Evolutionary conservation across 1,140 invertebrate genomes (phyloP), one percentile per base, ranked within the genome.

Genomic region (Chymomyza costata): DNA sequence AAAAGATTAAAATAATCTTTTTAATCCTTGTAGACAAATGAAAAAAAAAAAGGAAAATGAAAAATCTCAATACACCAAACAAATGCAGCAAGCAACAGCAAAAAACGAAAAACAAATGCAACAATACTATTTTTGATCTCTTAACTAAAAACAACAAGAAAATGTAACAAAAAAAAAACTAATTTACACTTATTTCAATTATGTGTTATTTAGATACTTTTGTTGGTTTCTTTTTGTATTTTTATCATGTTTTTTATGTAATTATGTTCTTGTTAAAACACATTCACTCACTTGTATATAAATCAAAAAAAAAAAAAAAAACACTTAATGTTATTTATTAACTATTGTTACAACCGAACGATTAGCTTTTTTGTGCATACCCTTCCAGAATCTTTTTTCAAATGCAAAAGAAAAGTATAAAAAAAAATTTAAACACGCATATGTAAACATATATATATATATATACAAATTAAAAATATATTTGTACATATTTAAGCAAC

Each of bases 61-160:
- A 17, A 64, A 57, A 64, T 65, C 61, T 64, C 60, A 44, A 64
- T 56, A 65, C 30, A 64, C 52, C 46, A 63, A 64, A 53, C 21
- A 47, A 19, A 15, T 41, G 17, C 14, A 6, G 17, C 2, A 40
- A 61, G 3, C 15, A 14, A 6, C 3, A 40, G 48, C 38, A 50
- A 56, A 38, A 40, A 63, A 39, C 53, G 5, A 3, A 40, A 58
- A 52, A 68, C 44, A 64, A 78, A 66, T 66, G 71, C 71, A 78
- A 78, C 46, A 73, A 73, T 54, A 78, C 71, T 78, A 78, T 78
- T 76, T 78, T 76, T 76, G 70, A 76, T 80, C 73, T 78, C 73
- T 67, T 69, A 74, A 69, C 73, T 71, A 66, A 63, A 55, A 40
- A 44, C 30, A 60, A 55, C 28, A 60, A 55, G 18, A 53, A 55